Evolutionary conservation across 2,888 invertebrate species (phyloP), one percentile per base, ranked within the genome.

Genomic region (Therioaphis trifolii): DNA sequence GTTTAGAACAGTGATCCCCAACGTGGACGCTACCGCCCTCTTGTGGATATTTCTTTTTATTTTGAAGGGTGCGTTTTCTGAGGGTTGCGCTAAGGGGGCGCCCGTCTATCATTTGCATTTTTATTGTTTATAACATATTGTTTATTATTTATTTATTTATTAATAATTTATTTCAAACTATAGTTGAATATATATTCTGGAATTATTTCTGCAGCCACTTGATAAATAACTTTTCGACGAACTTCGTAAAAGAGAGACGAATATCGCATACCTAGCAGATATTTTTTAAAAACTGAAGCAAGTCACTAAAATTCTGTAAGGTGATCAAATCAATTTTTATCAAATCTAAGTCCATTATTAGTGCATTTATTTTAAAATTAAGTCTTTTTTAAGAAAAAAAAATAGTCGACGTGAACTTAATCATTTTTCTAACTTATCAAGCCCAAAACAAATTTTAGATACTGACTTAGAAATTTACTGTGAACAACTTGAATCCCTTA

Each of bases 251-350:
- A 86, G 85, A 86, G 87, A 87, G 84, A 87, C 86, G 86, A 86
- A 88, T 86, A 14, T n/a, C n/a, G n/a, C n/a, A n/a, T 87, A 88
- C 86, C 82, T 87, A 86, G 87, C 86, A 86, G 87, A 88, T 85
- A 85, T 87, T 72, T 88, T 85, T 86, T 87, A 86, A 86, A 86
- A 78, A 80, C 85, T 86, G 72, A 85, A 84, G 82, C 84, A 84
- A 86, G 85, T 87, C 87, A 85, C 87, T 87, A 84, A 86, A 75
- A 86, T 86, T 85, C 85, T 87, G 68, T 87, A 87, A 87, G 86
- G 86, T n/a, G 86, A 86, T 76, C 85, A 86, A 49, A 84, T 86
- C 84, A 87, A 87, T 68, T 78, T n/a, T 87, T 85, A 24, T 61
- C 27, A 14, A 61, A 18, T 29, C 35, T 7, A 35, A 35, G 35